Conservation (phyloP, 2,797 vertebrate genomes). For the Eulemur albifrons region DNA sequence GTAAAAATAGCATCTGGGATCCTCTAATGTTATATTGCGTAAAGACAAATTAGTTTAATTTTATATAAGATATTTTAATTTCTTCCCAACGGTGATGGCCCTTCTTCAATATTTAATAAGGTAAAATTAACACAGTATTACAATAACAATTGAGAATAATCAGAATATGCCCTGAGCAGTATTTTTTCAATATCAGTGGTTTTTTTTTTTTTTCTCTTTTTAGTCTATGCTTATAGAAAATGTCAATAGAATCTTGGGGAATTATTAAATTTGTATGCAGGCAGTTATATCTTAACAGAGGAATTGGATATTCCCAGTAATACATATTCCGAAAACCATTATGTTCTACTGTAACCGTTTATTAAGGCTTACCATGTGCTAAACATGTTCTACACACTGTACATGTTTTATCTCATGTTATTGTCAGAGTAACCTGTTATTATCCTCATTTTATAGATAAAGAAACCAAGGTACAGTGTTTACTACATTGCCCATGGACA, state of each 20-base stretch:
- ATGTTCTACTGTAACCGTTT: not conserved
- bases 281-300: not conserved
- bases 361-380: not conserved
- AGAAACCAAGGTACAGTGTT: not conserved
- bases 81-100: conserved; percentile 14
- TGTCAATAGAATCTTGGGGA: not conserved
- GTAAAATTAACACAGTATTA: conserved; percentile 43
- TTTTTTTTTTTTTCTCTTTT: not conserved
- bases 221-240: not conserved
- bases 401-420: not conserved
- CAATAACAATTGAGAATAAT: conserved; percentile 49
- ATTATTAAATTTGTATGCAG: conserved; percentile 30
- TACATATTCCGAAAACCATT: not conserved
- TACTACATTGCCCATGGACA: not conserved
- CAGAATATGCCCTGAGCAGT: conserved; percentile 37
- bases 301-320: conserved; percentile 9
- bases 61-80: conserved; percentile 43
- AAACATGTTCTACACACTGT: not conserved
- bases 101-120: conserved; percentile 63
- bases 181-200: not conserved
- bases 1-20: conserved; percentile 16
- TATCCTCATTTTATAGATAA: not conserved
- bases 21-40: conserved; percentile 39
- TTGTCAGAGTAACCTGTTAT: not conserved
- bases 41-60: conserved; percentile 68